phyloP scores from a whole-genome alignment of 1,140 invertebrate species.

The Rhagoletis zephyria region DNA sequence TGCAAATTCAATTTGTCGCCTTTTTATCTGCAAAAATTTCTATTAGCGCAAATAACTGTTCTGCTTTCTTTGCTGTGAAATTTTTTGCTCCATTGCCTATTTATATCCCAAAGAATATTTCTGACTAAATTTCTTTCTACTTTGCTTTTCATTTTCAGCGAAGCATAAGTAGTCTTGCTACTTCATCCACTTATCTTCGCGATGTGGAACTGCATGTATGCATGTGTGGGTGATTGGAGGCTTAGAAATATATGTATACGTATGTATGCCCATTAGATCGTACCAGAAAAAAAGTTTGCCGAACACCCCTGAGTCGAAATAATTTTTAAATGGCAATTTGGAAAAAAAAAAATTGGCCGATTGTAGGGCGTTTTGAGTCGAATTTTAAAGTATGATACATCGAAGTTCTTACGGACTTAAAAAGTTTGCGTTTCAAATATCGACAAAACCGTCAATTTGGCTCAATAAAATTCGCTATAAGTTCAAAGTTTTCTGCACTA shows the following conservation, averaged over 20 bases:
- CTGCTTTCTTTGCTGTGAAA: conserved; percentile 23
- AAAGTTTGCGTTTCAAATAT: too few relatives aligned
- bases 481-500: too few relatives aligned
- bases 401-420: too few relatives aligned
- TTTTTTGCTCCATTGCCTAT: conserved; percentile 17
- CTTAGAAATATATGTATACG: background rate
- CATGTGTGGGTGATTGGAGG: background rate
- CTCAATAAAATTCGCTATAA: too few relatives aligned
- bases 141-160: conserved; percentile 17
- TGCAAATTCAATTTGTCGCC: conserved; percentile 58
- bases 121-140: background rate
- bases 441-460: too few relatives aligned
- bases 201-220: background rate
- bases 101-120: conserved; percentile 36
- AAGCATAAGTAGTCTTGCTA: conserved; percentile 42
- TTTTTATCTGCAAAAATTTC: conserved; percentile 57
- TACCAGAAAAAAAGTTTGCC: too few relatives aligned
- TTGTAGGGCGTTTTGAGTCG: too few relatives aligned
- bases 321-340: too few relatives aligned
- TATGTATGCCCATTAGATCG: too few relatives aligned
- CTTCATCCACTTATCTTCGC: conserved; percentile 45
- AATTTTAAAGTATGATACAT: too few relatives aligned
- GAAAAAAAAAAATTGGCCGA: too few relatives aligned
- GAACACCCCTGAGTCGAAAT: too few relatives aligned
- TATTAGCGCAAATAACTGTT: conserved; percentile 54